These are phyloP conservation scores for Microcebus griseorufus DNA, from an alignment of 2,113 vertebrate genomes.

Conservation along the genomic window DNA sequence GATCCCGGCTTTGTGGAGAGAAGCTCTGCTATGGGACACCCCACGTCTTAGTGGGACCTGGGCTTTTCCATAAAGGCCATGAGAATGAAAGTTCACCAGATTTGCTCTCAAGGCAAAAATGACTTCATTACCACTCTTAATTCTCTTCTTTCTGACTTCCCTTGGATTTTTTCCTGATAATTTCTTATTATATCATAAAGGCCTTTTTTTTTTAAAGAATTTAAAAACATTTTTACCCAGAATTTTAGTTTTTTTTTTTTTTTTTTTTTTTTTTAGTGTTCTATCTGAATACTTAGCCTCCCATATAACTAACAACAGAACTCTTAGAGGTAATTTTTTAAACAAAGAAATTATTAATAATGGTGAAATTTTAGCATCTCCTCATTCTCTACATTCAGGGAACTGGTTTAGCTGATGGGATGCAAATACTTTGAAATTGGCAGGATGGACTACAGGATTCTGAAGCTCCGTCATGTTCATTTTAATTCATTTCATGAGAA, in stretches of 20 bases:
- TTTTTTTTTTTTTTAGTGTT: neutral
- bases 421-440: neutral
- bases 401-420: neutral
- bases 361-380: neutral
- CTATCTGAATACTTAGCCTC: neutral
- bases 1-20: too few relatives aligned
- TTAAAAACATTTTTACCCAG: neutral
- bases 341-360: neutral
- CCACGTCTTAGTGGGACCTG: rapidly evolving
- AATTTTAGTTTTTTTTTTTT: neutral
- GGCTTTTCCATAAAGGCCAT: neutral
- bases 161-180: neutral
- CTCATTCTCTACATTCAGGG: neutral
- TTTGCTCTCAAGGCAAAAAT: neutral
- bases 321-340: neutral
- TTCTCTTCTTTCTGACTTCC: neutral
- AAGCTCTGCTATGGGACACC: rapidly evolving
- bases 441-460: neutral
- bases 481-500: neutral
- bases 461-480: neutral
- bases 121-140: neutral
- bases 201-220: neutral
- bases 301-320: neutral
- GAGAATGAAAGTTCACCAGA: neutral
- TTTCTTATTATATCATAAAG: neutral